phyloP scores from a whole-genome alignment of 2,888 invertebrate genomes.

The Troilus luridus region DNA sequence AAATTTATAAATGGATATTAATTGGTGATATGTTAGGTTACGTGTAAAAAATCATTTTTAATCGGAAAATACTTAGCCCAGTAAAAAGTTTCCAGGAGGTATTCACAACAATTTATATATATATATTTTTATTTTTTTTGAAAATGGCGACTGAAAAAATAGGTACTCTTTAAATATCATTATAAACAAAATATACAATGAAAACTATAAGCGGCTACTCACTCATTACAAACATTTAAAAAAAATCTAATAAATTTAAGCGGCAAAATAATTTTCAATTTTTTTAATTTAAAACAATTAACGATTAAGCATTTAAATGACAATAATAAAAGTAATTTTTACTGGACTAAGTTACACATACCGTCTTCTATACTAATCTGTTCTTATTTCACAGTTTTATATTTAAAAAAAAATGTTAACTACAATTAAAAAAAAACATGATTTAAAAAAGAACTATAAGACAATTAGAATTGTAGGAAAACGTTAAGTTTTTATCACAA shows the following conservation, averaged over 20 bases:
- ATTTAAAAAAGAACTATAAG: neutral
- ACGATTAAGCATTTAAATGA: neutral
- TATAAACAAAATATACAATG: slow-evolving; percentile 26
- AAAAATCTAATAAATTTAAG: neutral
- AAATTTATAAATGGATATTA: slow-evolving; percentile 44
- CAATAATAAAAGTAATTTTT: neutral
- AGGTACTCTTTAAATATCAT: slow-evolving; percentile 28
- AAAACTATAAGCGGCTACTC: neutral
- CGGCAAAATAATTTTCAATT: neutral
- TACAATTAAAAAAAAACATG: neutral
- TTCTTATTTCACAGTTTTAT: neutral
- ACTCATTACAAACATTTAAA: neutral
- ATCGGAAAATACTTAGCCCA: slow-evolving; percentile 37
- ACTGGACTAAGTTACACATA: slow-evolving; percentile 25
- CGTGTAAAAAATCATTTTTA: slow-evolving; percentile 48
- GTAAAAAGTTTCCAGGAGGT: slow-evolving; percentile 16
- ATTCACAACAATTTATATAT: neutral
- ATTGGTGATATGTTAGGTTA: slow-evolving; percentile 55
- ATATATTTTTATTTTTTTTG: neutral
- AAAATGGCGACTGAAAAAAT: neutral
- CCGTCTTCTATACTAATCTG: neutral
- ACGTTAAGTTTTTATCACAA: slow-evolving; percentile 61
- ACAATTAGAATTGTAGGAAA: slow-evolving; percentile 42
- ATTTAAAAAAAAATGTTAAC: slow-evolving; percentile 10
- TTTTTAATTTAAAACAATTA: neutral